Percentiles rank a stretch among this genome's conserved stretches.
Conservation (phyloP, 2,888 invertebrate species). For the Bimastos eiseni region DNA sequence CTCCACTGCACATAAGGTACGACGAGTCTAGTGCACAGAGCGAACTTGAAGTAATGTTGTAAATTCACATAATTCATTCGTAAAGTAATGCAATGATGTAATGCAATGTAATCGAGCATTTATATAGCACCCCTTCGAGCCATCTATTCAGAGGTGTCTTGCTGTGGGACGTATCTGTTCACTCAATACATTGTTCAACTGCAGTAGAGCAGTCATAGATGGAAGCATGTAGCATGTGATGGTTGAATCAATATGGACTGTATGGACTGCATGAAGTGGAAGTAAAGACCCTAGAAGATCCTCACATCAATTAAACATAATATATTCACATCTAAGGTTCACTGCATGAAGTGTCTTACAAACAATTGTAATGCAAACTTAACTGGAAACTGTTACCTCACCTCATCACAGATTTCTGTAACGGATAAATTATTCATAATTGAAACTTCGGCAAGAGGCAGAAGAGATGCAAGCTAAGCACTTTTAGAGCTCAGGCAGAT, state of each 20-base stretch:
- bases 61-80: neutral
- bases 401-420: neutral
- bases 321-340: neutral
- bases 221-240: neutral
- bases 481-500: neutral
- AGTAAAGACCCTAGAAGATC: neutral
- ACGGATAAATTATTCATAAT: neutral
- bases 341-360: neutral
- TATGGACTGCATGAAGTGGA: neutral
- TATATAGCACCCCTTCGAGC: too few relatives aligned
- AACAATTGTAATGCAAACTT: neutral
- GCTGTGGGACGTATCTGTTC: neutral
- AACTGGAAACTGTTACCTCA: neutral
- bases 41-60: too few relatives aligned
- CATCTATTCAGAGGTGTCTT: neutral
- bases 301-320: neutral
- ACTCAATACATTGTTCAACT: neutral
- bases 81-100: too few relatives aligned
- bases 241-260: neutral
- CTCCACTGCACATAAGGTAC: neutral
- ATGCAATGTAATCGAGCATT: too few relatives aligned
- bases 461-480: neutral
- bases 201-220: neutral
- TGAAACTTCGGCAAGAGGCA: neutral
- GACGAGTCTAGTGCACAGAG: neutral